Conservation (phyloP, 2,797 vertebrate genomes). For the Potorous gilbertii region DNA sequence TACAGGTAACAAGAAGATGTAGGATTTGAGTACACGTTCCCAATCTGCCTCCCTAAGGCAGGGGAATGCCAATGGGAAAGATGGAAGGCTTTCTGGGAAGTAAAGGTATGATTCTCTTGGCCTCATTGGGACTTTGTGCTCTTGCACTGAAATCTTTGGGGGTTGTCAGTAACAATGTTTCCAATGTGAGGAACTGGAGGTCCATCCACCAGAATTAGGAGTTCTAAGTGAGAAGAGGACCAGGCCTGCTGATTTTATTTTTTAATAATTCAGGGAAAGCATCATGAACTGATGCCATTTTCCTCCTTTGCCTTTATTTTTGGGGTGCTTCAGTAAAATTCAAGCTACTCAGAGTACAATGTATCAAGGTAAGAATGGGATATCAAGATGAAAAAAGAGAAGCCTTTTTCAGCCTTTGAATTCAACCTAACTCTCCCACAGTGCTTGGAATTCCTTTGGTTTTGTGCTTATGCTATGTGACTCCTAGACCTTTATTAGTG, state of each 20-base stretch:
- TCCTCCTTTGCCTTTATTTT: not conserved
- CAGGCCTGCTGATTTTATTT: not conserved
- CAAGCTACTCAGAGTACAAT: not conserved
- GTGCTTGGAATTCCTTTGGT: not conserved
- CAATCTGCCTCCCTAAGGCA: not conserved
- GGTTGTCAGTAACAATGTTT: not conserved
- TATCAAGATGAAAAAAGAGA: not conserved
- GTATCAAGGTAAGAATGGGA: not conserved
- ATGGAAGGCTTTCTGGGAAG: not conserved
- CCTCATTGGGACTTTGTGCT: not conserved
- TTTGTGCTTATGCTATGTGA: not conserved
- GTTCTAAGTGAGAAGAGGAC: not conserved
- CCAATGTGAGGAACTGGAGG: not conserved
- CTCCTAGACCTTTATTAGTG: not conserved
- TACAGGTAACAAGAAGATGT: not conserved
- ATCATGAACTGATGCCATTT: not conserved
- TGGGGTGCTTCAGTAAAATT: not conserved
- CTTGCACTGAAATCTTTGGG: not conserved
- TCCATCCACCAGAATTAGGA: not conserved
- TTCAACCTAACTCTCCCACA: not conserved
- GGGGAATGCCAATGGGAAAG: not conserved
- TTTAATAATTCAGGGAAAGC: slow-evolving; percentile 26
- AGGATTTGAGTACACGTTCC: not conserved
- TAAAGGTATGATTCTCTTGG: not conserved
- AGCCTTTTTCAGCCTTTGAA: slow-evolving; percentile 4